A percentile compares a stretch with the other conserved stretches of the same genome.
Conservation (phyloP, 2,113 vertebrate genomes). For the Pungitius pungitius region DNA sequence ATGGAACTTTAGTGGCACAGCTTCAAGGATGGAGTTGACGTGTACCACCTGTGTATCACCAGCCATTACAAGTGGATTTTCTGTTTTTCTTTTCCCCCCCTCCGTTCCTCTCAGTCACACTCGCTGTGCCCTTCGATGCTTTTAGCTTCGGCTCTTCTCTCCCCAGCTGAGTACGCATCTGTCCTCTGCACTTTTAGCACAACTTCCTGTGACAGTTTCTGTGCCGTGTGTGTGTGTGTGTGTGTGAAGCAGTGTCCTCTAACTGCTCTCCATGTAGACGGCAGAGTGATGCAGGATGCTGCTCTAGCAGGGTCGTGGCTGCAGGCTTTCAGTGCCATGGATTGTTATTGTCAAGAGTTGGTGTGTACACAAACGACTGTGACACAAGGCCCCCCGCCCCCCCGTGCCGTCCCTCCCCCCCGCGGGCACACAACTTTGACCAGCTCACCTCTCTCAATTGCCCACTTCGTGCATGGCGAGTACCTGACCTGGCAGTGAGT, state of each 20-base stretch:
- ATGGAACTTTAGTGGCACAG: slow-evolving; percentile 21
- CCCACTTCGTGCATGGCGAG: slow-evolving; percentile 20
- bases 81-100: slow-evolving; percentile 24
- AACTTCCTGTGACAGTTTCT: slow-evolving; percentile 64
- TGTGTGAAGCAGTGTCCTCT: slow-evolving; percentile 53
- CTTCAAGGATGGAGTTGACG: slow-evolving; percentile 53
- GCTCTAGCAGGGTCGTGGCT: slow-evolving; percentile 66
- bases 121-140: slow-evolving; percentile 59
- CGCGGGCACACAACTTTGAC: slow-evolving; percentile 18
- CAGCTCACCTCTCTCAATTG: slow-evolving; percentile 3
- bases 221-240: slow-evolving; percentile 40
- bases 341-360: slow-evolving; percentile 73
- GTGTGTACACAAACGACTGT: slow-evolving; percentile 35
- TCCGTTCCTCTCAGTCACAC: slow-evolving; percentile 5
- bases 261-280: slow-evolving; percentile 57
- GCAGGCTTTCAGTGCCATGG: slow-evolving; percentile 74
- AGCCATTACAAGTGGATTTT: slow-evolving; percentile 48
- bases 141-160: slow-evolving; percentile 55
- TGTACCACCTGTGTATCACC: slow-evolving; percentile 48
- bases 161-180: slow-evolving; percentile 68
- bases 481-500: slow-evolving; percentile 3
- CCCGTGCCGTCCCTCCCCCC: background rate
- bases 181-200: slow-evolving; percentile 68
- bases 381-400: slow-evolving; percentile 11
- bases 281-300: slow-evolving; percentile 65